These are phyloP conservation scores for Ranitomeya variabilis DNA, from an alignment of 2,113 vertebrate species.

Conservation along the genomic window DNA sequence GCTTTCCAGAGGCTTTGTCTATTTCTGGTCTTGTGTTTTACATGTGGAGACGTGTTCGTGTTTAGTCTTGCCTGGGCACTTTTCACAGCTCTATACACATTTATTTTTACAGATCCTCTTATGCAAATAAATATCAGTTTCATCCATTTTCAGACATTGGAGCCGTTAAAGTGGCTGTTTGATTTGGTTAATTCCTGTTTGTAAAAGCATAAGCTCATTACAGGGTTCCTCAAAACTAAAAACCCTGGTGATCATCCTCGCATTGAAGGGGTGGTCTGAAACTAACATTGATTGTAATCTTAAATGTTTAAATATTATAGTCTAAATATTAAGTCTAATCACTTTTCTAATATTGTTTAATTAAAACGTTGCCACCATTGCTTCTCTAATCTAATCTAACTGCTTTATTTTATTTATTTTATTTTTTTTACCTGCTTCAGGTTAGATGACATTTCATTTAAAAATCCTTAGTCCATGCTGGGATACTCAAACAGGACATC, in stretches of 20 bases:
- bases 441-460: too few species aligned
- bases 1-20: slow-evolving; percentile 1
- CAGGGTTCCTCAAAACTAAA: background rate
- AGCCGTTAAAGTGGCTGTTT: background rate
- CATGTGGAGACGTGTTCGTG: slow-evolving; percentile 16
- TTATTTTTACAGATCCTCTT: slow-evolving; percentile 19
- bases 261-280: too few species aligned
- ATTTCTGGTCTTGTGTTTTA: slow-evolving; percentile 14
- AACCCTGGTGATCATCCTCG: background rate
- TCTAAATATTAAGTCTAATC: too few species aligned
- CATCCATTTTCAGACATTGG: background rate
- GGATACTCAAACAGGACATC: too few species aligned
- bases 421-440: too few species aligned
- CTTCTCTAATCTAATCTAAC: too few species aligned
- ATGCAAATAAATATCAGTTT: background rate
- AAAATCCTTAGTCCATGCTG: too few species aligned
- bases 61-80: slow-evolving; percentile 8
- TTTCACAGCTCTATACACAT: background rate
- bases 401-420: too few species aligned
- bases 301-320: too few species aligned
- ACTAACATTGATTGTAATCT: too few species aligned
- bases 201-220: background rate
- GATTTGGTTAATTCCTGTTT: background rate
- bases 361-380: too few species aligned
- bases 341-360: too few species aligned